Evolutionary conservation across 2,888 invertebrate genomes (phyloP), one percentile per base, ranked within the genome.

Genomic region (Phorcus lineatus): DNA sequence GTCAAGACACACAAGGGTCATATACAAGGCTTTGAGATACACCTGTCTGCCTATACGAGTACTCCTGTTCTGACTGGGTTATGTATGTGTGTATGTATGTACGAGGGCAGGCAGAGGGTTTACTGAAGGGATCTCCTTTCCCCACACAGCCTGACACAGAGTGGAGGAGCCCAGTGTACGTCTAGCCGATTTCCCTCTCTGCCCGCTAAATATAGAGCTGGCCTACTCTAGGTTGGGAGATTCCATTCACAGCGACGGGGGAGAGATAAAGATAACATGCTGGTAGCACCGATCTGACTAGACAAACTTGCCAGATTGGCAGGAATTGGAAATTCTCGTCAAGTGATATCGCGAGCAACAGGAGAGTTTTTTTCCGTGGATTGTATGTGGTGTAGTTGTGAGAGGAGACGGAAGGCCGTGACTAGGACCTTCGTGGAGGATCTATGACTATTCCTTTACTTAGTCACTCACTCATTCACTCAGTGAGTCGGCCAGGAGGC

Each of bases 131-230:
- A 62, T 62, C 62, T 62, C 62, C 62, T 17, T 13, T 7, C 7
- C 24, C 2, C 28, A 28, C 19, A 22, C 17, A 28, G 62, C 24
- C 62, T 62, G 62, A 28, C 62, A 28, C 62, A 13, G 22, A 22
- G 57, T 6, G 36, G 13, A 13, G 7, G 47, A 47, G 47, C 47
- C 47, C 47, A 11, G 47, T 47, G 62, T 28, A 28, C 13, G 62
- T 62, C 62, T 62, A 62, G 62, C 62, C 62, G 24, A 28, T 62
- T 28, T 62, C 62, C 62, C 62, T 28, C 62, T 24, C 24, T 24
- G 47, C 47, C 13, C 13, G 62, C 62, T 62, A 62, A 62, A 62
- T 62, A 62, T 62, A 62, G 62, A 62, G 62, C 62, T 62, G 62
- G 28, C 62, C 62, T 62, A 62, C 62, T 62, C 28, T 28, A 62